phyloP scores from a whole-genome alignment of 2,113 vertebrate genomes.

The western clawed frog (Xenopus tropicalis) region UCB_Xtro_10.0 CM004445.2:79914501-79915000 shows the following conservation, averaged over 20 bases:
- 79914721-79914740: conserved; percentile 52
- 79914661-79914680: conserved; percentile 68
- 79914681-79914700: conserved; percentile 70
- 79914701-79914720: conserved; percentile 64
- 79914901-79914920: conserved; percentile 18
- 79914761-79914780: conserved; percentile 56
- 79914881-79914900: conserved; percentile 56
- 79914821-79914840: not conserved
- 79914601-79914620: conserved; percentile 69
- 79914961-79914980: conserved; percentile 21
- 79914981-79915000: conserved; percentile 65
- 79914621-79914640: conserved; percentile 70
- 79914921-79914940: conserved; percentile 47
- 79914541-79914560: conserved; percentile 62
- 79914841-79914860: conserved; percentile 20
- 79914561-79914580: conserved; percentile 76
- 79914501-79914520: conserved; percentile 53
- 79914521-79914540: conserved; percentile 43
- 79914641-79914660: conserved; percentile 52
- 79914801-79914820: not conserved
- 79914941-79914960: conserved; percentile 50
- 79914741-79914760: conserved; percentile 49
- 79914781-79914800: conserved; percentile 52
- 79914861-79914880: conserved; percentile 49
- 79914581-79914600: conserved; percentile 64